Conservation (phyloP, 2,797 vertebrate species). For the Characodon lateralis region DNA sequence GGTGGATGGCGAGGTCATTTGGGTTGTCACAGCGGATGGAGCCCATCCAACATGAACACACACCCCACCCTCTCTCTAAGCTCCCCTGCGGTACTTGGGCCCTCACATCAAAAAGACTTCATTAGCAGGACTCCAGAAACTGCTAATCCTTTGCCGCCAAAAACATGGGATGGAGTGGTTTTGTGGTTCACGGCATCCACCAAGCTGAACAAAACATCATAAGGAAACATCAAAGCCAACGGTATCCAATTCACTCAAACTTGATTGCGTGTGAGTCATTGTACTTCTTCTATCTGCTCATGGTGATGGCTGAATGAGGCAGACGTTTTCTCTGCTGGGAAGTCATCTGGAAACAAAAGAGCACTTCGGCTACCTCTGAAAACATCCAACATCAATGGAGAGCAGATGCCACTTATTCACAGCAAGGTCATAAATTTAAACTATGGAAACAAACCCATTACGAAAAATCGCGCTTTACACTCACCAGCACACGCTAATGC, state of each 20-base stretch:
- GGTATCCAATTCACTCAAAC: constrained; percentile 56
- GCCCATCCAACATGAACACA: constrained; percentile 26
- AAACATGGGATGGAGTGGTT: constrained; percentile 64
- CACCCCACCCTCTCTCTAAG: constrained; percentile 32
- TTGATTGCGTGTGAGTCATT: constrained; percentile 23
- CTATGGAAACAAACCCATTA: constrained; percentile 10
- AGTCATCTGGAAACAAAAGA: constrained; percentile 70
- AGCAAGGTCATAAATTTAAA: constrained; percentile 16
- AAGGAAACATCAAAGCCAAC: constrained; percentile 80
- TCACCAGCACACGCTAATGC: not conserved
- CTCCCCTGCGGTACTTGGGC: constrained; percentile 77
- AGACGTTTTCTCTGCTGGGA: constrained; percentile 38
- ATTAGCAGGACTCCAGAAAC: constrained; percentile 80
- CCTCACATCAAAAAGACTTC: constrained; percentile 83
- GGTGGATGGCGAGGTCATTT: constrained; percentile 48
- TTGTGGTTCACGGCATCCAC: constrained; percentile 68
- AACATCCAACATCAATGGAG: constrained; percentile 48
- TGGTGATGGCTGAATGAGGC: constrained; percentile 41
- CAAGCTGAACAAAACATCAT: constrained; percentile 76
- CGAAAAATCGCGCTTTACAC: not conserved
- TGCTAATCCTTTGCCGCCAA: constrained; percentile 80
- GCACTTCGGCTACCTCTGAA: constrained; percentile 39
- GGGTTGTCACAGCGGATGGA: constrained; percentile 43
- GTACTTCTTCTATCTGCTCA: constrained; percentile 39
- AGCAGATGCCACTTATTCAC: constrained; percentile 27